Base-by-base conservation (phyloP, 2,888 invertebrate species). In the Salpingus planirostris region DNA sequence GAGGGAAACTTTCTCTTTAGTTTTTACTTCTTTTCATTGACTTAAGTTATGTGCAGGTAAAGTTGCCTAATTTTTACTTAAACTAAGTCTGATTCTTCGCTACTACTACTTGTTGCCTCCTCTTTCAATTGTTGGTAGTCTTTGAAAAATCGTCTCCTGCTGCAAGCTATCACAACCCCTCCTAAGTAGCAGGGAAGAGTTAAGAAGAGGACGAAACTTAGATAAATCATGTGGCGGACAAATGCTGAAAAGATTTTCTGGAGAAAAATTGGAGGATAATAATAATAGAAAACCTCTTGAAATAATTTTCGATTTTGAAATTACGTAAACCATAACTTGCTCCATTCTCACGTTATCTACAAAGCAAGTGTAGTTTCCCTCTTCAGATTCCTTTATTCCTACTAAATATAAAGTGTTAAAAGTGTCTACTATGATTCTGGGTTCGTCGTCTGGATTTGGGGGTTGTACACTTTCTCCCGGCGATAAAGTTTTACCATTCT, bases 301-400 rank as follows among this genome's bases (percentile, higher is more conserved):
- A n/a, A n/a, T n/a, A n/a, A n/a, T n/a, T 44, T 58, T 64, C 2
- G 67, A 62, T 52, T 71, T 73, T 1, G 68, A 60, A 2, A 69
- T 62, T 1, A 77, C 67, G 46, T 59, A 65, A 21, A 77, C 53
- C 34, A 60, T 60, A 33, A 68, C 62, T 55, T 67, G 68, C 56
- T 74, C 66, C 62, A 73, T 69, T 42, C 63, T 66, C 21, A 64
- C 67, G 34, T 74, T 74, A 57, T 80, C 71, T 4, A 79, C 74
- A 35, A 67, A 65, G 55, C 86, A 86, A 1, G 73, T 71, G 55
- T 84, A 86, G 49, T 71, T 71, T 7, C 84, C 85, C 38, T 75
- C 72, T 55, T 84, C 82, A 1, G 67, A 62, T 41, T 67, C 65
- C 8, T 72, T 72, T 1, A 80, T 73, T 35, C 73, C 73, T 41